Evolutionary conservation across 2,113 vertebrate genomes (phyloP).

Genomic region (Plectropomus leopardus): DNA sequence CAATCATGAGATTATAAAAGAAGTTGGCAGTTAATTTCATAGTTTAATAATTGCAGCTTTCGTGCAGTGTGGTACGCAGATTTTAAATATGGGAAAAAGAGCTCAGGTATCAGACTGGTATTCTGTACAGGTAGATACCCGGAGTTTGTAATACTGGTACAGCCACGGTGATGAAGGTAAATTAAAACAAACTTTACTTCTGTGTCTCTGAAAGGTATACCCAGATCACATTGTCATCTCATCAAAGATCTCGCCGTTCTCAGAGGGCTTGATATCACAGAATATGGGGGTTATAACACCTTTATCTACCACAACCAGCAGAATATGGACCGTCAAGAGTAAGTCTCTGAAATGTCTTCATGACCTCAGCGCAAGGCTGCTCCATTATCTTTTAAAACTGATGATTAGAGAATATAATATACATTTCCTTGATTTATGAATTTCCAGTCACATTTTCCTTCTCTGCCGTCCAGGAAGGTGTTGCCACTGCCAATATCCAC

Average conservation of each 20-base stretch:
- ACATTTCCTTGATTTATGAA: not conserved
- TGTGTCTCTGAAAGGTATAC: constrained; percentile 34
- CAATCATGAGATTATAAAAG: too few relatives aligned
- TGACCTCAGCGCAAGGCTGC: not conserved
- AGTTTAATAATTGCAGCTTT: too few relatives aligned
- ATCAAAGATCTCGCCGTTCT: constrained; percentile 20
- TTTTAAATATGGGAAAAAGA: not conserved
- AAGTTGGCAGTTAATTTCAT: too few relatives aligned
- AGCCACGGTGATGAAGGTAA: not conserved
- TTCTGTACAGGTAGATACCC: not conserved
- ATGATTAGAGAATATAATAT: not conserved
- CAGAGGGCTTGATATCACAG: constrained; percentile 6
- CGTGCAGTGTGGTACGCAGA: not conserved
- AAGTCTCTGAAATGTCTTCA: constrained; percentile 6
- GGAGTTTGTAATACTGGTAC: too few relatives aligned
- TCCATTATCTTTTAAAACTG: constrained; percentile 10
- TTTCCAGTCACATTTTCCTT: constrained; percentile 15
- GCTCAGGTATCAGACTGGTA: not conserved
- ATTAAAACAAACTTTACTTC: constrained; percentile 14
- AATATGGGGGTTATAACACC: constrained; percentile 7
- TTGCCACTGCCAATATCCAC: constrained; percentile 47
- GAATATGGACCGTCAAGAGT: not conserved
- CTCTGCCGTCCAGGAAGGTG: constrained; percentile 34
- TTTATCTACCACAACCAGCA: constrained; percentile 28
- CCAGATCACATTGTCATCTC: constrained; percentile 26